Evolutionary conservation across 2,888 invertebrate genomes (phyloP), one percentile per base, ranked within the genome.

Genomic region (Molanna angustata): DNA sequence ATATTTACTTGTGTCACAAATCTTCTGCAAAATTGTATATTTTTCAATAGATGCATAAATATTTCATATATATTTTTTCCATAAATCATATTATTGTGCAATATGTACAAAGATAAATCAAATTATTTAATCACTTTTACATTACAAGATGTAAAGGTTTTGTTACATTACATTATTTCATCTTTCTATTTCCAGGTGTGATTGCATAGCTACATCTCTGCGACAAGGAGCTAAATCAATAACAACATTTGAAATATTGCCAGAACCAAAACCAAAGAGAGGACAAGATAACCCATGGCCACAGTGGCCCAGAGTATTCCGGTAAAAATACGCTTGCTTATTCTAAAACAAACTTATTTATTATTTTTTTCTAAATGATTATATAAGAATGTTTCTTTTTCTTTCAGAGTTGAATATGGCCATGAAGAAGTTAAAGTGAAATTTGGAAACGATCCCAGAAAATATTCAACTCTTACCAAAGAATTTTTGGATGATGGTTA

Each of bases 241-340:
- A 64, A 93, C 92, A 1, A 90, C 95, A 1, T 99, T 99, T 73
- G 99, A 99, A 78, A 99, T 99, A 66, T 78, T 99, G 45, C 97
- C 98, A 0, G 86, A 91, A 64, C 98, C 98, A 13, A 90, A 93
- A 48, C 76, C 78, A 2, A 79, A 76, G 19, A 80, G 99, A 27
- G 86, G 88, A 11, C 76, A 78, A 13, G 94, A 94, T 69, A 99
- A 99, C 73, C 98, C 98, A 0, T 99, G 99, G 99, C 99, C 98
- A 2, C 94, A 97, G 67, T 99, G 93, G 88, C 98, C 98, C 0
- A 82, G 92, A 66, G 90, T 96, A 18, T 97, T 98, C 80, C 87
- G 90, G 80, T 79, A 63, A 56, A 21, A 27, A 7, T 7, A 27
- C 11, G 6, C 11, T 27, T 27, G 27, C 11, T 6, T 27, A 27